Conservation (phyloP, 2,113 vertebrate genomes). For the Cottus gobio region DNA sequence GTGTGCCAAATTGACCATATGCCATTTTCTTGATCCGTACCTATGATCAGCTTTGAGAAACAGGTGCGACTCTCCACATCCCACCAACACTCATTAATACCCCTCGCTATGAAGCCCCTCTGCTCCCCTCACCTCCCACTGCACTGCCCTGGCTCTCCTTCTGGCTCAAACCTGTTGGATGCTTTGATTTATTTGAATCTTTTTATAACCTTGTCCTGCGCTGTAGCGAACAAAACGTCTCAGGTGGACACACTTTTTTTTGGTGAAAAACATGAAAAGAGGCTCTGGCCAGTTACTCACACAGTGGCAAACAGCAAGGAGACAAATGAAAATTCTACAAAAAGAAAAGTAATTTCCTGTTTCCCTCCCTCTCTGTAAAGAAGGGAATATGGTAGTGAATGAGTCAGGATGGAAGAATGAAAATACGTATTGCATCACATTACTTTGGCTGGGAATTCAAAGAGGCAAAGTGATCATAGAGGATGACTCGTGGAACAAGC, state of each 20-base stretch:
- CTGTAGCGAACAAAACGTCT: not conserved
- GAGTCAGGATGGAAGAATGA: not conserved
- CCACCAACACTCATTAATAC: not conserved
- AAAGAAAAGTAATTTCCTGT: slow-evolving; percentile 10
- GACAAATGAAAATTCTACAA: not conserved
- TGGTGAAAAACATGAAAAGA: slow-evolving; percentile 10
- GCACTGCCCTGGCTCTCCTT: not conserved
- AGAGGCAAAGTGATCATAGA: slow-evolving; percentile 8
- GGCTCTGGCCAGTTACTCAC: slow-evolving; percentile 1
- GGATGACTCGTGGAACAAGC: not conserved
- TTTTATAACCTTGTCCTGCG: slow-evolving; percentile 7
- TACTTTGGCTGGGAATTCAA: not conserved
- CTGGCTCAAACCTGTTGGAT: slow-evolving; percentile 21
- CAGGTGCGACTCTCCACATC: not conserved
- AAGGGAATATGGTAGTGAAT: not conserved
- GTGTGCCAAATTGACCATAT: not conserved
- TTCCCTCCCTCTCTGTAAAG: not conserved
- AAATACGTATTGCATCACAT: slow-evolving; percentile 16
- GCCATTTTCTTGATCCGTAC: not conserved
- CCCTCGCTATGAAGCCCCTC: not conserved
- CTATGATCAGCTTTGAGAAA: slow-evolving; percentile 7
- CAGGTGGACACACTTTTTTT: slow-evolving; percentile 14
- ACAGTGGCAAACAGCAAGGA: not conserved
- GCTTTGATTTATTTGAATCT: slow-evolving; percentile 8
- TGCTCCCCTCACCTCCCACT: not conserved